A percentile compares a stretch with the other conserved stretches of the same genome.
Evolutionary conservation across 2,797 vertebrate genomes (phyloP).

Genomic region (Artibeus jamaicensis): DNA sequence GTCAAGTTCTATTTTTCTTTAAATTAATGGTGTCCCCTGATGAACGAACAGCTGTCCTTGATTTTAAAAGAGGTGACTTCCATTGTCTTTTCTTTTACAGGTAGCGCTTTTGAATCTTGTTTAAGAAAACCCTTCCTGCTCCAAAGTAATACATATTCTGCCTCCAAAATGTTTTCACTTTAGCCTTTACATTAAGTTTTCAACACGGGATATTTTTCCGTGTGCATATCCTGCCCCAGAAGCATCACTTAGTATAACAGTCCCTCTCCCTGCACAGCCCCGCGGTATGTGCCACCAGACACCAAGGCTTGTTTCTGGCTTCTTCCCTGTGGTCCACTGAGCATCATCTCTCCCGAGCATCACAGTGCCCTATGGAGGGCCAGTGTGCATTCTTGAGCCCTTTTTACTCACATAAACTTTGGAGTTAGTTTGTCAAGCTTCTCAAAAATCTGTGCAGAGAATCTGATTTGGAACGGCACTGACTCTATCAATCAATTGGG

Average conservation of each 20-base stretch:
- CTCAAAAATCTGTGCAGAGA: neutral
- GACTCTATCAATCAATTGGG: neutral
- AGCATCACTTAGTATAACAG: neutral
- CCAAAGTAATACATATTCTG: neutral
- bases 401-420: neutral
- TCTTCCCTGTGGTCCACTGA: neutral
- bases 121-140: neutral
- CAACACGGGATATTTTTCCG: neutral
- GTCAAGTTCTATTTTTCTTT: neutral
- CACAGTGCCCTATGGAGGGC: neutral
- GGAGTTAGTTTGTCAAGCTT: neutral
- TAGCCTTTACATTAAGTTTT: neutral
- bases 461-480: neutral
- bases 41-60: neutral
- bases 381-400: neutral
- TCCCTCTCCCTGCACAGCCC: neutral
- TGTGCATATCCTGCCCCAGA: neutral
- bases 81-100: neutral
- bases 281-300: neutral
- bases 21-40: neutral
- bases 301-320: neutral
- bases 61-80: neutral
- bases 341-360: neutral
- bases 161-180: neutral
- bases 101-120: neutral